Conservation (phyloP, 1,140 invertebrate species). For the Cotesia chilonis region DNA sequence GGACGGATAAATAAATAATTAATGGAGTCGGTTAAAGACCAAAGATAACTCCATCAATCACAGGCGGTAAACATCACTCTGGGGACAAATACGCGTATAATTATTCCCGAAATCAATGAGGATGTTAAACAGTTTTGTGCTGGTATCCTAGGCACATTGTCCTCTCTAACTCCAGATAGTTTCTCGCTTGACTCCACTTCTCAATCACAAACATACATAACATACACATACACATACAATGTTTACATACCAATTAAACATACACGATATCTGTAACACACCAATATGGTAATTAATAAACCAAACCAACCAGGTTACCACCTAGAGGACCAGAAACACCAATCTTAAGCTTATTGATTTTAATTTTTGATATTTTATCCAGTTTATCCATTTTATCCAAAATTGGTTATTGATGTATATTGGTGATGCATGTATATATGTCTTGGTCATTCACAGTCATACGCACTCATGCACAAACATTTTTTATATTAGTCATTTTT, state of each 20-base stretch:
- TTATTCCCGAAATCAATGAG: not conserved
- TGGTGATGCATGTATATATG: too few relatives aligned
- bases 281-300: not conserved
- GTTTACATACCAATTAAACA: constrained; percentile 13
- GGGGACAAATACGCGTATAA: constrained; percentile 2
- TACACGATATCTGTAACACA: not conserved
- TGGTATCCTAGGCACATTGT: constrained; percentile 1
- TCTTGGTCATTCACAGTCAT: too few relatives aligned
- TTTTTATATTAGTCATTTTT: too few relatives aligned
- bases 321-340: too few relatives aligned
- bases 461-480: too few relatives aligned
- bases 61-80: not conserved
- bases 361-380: too few relatives aligned
- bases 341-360: too few relatives aligned
- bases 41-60: too few relatives aligned
- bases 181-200: not conserved
- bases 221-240: not conserved
- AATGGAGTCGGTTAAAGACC: too few relatives aligned
- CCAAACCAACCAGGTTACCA: not conserved
- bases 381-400: too few relatives aligned
- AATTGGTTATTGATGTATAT: too few relatives aligned
- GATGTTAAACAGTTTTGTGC: constrained; percentile 17
- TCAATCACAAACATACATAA: constrained; percentile 3
- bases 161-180: not conserved
- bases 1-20: too few relatives aligned